These are phyloP conservation scores for Nomada fabriciana DNA, from an alignment of 2,888 invertebrate species.

Conservation along the genomic window DNA sequence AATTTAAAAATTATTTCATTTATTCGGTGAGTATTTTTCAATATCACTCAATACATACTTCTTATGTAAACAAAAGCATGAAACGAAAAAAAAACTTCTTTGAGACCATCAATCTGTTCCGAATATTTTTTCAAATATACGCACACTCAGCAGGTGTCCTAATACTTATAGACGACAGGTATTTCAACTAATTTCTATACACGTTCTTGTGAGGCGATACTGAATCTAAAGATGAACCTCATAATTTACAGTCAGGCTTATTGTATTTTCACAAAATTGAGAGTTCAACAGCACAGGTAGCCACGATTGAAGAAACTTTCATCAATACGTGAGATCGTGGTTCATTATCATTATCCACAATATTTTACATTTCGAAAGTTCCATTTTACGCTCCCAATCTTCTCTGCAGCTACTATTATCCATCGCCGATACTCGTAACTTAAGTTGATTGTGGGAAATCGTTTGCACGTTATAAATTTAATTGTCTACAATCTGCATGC, in stretches of 20 bases:
- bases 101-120: too few species aligned
- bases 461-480: slow-evolving; percentile 38
- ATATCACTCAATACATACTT: too few species aligned
- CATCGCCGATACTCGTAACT: background rate
- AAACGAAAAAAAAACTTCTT: too few species aligned
- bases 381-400: background rate
- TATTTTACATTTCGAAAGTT: too few species aligned
- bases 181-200: slow-evolving; percentile 15
- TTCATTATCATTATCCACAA: too few species aligned
- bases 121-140: too few species aligned
- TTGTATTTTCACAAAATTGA: slow-evolving; percentile 44
- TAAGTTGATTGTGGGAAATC: background rate
- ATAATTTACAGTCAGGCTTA: slow-evolving; percentile 29
- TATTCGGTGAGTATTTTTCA: too few species aligned
- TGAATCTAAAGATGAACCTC: slow-evolving; percentile 28
- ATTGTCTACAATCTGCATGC: background rate
- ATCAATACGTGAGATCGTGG: background rate
- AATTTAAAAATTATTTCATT: too few species aligned
- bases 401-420: background rate
- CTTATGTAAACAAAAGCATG: too few species aligned
- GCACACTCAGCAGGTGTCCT: too few species aligned
- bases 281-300: slow-evolving; percentile 28
- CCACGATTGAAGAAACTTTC: slow-evolving; percentile 19
- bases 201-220: slow-evolving; percentile 12
- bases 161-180: too few species aligned